Evolutionary conservation across 2,797 vertebrate genomes (phyloP), one percentile per base, ranked within the genome.

Genomic region (Harpagifer antarcticus): DNA sequence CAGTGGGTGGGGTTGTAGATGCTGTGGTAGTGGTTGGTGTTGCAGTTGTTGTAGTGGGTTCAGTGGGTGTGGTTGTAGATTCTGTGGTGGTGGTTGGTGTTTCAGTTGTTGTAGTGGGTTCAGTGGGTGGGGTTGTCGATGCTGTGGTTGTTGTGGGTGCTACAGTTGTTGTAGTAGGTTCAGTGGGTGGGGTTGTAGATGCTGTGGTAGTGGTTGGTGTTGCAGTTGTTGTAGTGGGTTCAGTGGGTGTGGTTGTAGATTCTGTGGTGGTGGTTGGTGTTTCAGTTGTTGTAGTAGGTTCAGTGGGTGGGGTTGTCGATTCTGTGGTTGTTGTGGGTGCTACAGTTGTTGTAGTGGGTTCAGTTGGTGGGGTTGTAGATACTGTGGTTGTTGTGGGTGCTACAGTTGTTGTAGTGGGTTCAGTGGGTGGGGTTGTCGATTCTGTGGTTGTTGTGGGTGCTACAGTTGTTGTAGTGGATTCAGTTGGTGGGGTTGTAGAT

Each of bases 341-440:
- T 17, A 12, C 3, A 0, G 63, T 33, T 17, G 65, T n/a, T 12
- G 52, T 54, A 10, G 60, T 42, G 3, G 42, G 16, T 37, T 44
- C 5, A 3, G 81, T n/a, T 12, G 70, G n/a, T 60, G 37, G 40
- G 6, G 52, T 54, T 13, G 60, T 42, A 4, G 42, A 19, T 37
- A 33, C 7, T 3, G 81, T 31, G 16, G 70, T 52, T 60, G 23
- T 23, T 2, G 23, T 23, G 3, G 81, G 19, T 13, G n/a, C n/a
- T n/a, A 23, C 2, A 23, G 2, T 2, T 19, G 66, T 27, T 5
- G 23, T 49, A 11, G 67, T 5, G 19, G 59, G n/a, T 66, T 4
- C 7, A 5, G 44, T 33, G 17, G 23, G 14, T 19, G 70, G 23
- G 0, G 4, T 60, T 9, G 76, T 27, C 2, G 40, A 5, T 9